These are phyloP conservation scores for Barypeithes pellucidus DNA, from an alignment of 2,888 invertebrate species.

Conservation along the genomic window DNA sequence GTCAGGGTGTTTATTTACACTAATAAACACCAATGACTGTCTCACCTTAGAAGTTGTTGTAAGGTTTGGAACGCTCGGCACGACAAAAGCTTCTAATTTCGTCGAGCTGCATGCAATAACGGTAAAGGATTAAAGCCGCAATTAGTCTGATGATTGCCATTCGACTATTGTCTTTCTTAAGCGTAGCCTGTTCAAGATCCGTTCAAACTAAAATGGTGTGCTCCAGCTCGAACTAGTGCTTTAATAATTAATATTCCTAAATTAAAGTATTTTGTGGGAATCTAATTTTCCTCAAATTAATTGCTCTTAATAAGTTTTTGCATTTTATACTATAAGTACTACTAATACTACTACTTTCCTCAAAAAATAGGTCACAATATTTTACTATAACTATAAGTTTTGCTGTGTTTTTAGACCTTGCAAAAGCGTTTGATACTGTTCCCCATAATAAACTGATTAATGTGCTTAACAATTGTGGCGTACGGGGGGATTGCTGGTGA, in stretches of 20 bases:
- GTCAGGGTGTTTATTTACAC: constrained; percentile 26
- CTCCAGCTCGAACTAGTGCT: neutral
- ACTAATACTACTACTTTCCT: too few species aligned
- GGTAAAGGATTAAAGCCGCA: constrained; percentile 39
- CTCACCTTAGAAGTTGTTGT: constrained; percentile 23
- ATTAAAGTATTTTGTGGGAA: neutral
- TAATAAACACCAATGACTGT: constrained; percentile 23
- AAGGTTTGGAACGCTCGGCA: constrained; percentile 15
- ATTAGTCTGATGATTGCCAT: constrained; percentile 43
- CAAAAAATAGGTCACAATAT: too few species aligned
- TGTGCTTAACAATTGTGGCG: too few species aligned
- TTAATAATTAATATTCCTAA: neutral
- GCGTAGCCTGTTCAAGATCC: constrained; percentile 1
- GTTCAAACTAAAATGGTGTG: constrained; percentile 24
- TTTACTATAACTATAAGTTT: too few species aligned
- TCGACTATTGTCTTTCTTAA: constrained; percentile 31
- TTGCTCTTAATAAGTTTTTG: neutral
- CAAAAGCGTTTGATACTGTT: too few species aligned
- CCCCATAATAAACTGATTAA: too few species aligned
- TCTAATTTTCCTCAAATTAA: neutral
- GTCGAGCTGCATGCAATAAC: constrained; percentile 34
- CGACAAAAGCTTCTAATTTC: constrained; percentile 31
- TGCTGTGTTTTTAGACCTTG: too few species aligned
- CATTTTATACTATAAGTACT: too few species aligned
- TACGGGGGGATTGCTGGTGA: too few species aligned